Percentiles rank a stretch among this genome's conserved stretches.
Conservation (phyloP, 2,797 vertebrate species). For the Coilia nasus region DNA sequence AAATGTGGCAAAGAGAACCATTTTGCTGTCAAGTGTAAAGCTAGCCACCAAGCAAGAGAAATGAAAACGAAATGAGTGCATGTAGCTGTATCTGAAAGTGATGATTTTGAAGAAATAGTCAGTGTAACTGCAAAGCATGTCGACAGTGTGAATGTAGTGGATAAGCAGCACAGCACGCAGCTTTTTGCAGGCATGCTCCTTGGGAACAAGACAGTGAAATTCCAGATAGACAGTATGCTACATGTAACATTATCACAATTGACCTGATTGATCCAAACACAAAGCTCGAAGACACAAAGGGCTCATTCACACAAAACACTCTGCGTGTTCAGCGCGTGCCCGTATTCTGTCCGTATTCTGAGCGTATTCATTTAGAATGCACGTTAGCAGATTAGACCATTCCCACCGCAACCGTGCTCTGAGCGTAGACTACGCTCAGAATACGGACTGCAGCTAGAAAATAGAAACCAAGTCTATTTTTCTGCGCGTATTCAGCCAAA, state of each 20-base stretch:
- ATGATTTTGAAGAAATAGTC: no score
- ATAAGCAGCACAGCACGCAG: neutral
- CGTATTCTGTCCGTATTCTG: no score
- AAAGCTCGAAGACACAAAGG: conserved; percentile 29
- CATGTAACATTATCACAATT: conserved; percentile 27
- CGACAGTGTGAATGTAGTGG: neutral
- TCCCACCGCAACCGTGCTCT: no score
- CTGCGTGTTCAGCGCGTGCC: no score
- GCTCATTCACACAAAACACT: no score
- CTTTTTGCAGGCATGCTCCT: conserved; percentile 12
- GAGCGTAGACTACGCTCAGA: no score
- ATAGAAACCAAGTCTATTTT: no score
- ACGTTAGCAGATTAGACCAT: no score
- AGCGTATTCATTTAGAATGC: no score
- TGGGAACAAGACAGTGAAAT: conserved; percentile 26
- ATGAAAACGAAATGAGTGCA: neutral
- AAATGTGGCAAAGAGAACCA: conserved; percentile 31
- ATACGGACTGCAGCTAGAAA: no score
- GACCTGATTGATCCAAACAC: conserved; percentile 27
- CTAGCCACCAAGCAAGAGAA: neutral
- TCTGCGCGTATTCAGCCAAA: no score
- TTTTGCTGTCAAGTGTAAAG: conserved; percentile 26
- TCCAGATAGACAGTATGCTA: conserved; percentile 22
- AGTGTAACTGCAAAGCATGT: no score
- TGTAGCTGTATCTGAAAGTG: conserved; percentile 1